Conservation (phyloP, 2,797 vertebrate species). For the Avahi laniger region DNA sequence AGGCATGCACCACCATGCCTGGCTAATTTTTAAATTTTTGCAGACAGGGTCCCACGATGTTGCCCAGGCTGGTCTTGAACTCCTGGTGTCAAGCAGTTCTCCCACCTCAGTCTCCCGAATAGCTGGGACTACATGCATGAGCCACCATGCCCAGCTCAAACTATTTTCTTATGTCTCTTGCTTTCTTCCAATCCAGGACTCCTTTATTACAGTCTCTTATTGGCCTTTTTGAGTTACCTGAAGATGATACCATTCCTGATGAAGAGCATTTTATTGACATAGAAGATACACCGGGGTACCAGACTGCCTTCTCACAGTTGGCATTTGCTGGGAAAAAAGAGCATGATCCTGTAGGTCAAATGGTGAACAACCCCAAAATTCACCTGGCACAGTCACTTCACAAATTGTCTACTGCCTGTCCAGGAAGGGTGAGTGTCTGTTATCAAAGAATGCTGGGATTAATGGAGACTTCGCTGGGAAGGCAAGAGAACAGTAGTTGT, state of each 20-base stretch:
- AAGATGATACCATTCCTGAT: constrained; percentile 97
- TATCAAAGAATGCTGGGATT: not conserved
- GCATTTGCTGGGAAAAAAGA: constrained; percentile 98
- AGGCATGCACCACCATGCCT: not conserved
- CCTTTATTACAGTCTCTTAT: constrained; percentile 97
- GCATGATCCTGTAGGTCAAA: constrained; percentile 95
- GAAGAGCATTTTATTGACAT: constrained; percentile 99
- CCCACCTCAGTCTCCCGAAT: not conserved
- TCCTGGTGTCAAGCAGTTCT: not conserved
- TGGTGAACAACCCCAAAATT: constrained; percentile 95
- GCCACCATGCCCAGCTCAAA: not conserved
- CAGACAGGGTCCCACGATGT: not conserved
- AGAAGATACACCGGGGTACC: constrained; percentile 97
- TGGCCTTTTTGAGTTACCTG: constrained; percentile 96
- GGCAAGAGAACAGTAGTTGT: no score
- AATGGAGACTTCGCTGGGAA: not conserved
- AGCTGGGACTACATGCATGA: not conserved
- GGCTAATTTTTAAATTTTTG: not conserved
- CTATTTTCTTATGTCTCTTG: not conserved
- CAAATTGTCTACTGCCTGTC: constrained; percentile 96
- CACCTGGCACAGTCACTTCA: constrained; percentile 97
- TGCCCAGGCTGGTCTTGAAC: not conserved
- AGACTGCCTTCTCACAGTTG: constrained; percentile 98
- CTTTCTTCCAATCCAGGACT: constrained; percentile 85
- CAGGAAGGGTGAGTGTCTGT: constrained; percentile 91